Evolutionary conservation across 2,888 invertebrate genomes (phyloP).

Genomic region (Dusona sp.): DNA sequence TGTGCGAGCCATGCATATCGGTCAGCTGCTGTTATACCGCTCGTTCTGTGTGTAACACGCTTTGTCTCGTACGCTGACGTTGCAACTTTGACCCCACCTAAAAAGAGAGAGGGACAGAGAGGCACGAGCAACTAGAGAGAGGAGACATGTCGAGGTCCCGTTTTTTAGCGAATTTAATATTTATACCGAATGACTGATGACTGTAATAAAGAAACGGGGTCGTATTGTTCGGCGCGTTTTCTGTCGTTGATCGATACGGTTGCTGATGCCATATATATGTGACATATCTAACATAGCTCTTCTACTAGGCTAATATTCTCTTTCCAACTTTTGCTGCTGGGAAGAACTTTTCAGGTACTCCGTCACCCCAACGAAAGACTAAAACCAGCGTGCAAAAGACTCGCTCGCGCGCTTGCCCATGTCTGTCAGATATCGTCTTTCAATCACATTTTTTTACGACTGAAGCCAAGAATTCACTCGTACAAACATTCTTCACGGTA

Average conservation of each 20-base stretch:
- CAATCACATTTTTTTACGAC: constrained; percentile 50
- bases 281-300: constrained; percentile 28
- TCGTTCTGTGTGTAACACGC: constrained; percentile 35
- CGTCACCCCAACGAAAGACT: constrained; percentile 68
- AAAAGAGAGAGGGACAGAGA: constrained; percentile 55
- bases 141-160: constrained; percentile 68
- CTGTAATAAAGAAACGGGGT: constrained; percentile 83
- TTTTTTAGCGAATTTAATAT: constrained; percentile 85
- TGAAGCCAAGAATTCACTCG: background rate
- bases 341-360: constrained; percentile 71
- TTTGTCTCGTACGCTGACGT: constrained; percentile 79
- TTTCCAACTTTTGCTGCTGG: constrained; percentile 54
- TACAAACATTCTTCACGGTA: background rate
- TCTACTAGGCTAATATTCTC: constrained; percentile 43
- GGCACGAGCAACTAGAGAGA: constrained; percentile 36
- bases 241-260: constrained; percentile 84
- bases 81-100: constrained; percentile 83
- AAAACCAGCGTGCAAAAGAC: constrained; percentile 46
- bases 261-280: constrained; percentile 14
- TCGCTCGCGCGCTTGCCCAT: constrained; percentile 42
- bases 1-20: constrained; percentile 57
- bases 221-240: constrained; percentile 83
- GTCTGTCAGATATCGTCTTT: constrained; percentile 60
- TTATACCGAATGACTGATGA: constrained; percentile 85
- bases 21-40: constrained; percentile 64